Conservation (phyloP, 2,797 vertebrate genomes). For the Trichosurus vulpecula region DNA sequence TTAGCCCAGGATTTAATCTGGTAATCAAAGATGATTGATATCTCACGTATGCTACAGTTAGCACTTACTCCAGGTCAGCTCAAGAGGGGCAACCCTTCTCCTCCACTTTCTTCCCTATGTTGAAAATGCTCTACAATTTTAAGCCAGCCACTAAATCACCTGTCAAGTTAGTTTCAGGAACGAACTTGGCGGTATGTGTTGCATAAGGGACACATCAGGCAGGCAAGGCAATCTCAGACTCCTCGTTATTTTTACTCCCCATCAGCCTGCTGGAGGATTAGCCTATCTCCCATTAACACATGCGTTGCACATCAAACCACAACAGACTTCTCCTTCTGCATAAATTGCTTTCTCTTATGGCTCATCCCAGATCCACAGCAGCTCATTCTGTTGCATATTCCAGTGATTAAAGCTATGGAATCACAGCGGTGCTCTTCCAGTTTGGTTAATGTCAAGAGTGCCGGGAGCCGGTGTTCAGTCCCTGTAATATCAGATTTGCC, state of each 20-base stretch:
- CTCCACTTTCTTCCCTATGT: not conserved
- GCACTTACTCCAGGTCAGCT: not conserved
- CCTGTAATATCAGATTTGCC: slow-evolving; percentile 32
- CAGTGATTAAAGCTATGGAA: slow-evolving; percentile 49
- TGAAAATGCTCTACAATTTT: not conserved
- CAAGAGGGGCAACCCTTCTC: not conserved
- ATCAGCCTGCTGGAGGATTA: not conserved
- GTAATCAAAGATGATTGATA: not conserved
- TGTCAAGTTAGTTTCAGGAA: not conserved
- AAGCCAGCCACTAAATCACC: not conserved
- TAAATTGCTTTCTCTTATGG: slow-evolving; percentile 5
- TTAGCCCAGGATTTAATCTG: not conserved
- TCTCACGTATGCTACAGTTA: not conserved
- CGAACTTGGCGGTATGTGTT: not conserved
- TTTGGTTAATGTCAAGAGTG: slow-evolving; percentile 60
- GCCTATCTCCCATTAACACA: not conserved
- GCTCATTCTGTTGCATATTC: slow-evolving; percentile 60
- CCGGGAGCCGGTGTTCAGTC: slow-evolving; percentile 46
- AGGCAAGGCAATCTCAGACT: not conserved
- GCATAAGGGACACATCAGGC: not conserved
- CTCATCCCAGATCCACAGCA: slow-evolving; percentile 17
- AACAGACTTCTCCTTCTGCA: not conserved
- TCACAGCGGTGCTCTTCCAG: slow-evolving; percentile 53
- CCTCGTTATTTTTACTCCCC: not conserved
- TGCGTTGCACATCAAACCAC: not conserved